Evolutionary conservation across 2,888 invertebrate genomes (phyloP), one percentile per base, ranked within the genome.

Genomic region (Metacarcinus magister): DNA sequence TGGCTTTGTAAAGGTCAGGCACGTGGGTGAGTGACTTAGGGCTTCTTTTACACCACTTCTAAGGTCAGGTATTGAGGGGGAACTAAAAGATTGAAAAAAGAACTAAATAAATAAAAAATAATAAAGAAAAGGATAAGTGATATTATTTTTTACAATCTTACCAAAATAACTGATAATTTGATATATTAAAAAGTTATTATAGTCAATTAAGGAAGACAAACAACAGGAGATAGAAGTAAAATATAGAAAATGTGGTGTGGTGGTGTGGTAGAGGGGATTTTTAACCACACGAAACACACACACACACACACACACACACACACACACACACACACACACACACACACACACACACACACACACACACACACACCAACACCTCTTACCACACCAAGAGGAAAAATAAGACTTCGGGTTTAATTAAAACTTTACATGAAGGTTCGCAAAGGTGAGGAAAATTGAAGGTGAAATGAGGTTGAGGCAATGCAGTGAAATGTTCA

Each of bases 361-460:
- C 48, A 48, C 48, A n/a, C n/a, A n/a, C n/a, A n/a, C n/a, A n/a
- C n/a, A n/a, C n/a, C n/a, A n/a, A n/a, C n/a, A n/a, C n/a, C 48
- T 48, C 48, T 60, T 60, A 16, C 16, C 60, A 5, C 75, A 28
- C 67, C 75, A 28, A 75, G 32, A 82, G 82, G 82, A 82, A 82
- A 82, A 82, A 82, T 82, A 82, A n/a, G 82, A 82, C 10, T 82
- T 82, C 82, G 82, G 82, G 28, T 82, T 82, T 82, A 82, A 82
- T 82, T 82, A 82, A 82, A 82, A 82, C 32, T 82, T 82, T 82
- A 82, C 32, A 32, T 82, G 82, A 32, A 28, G 28, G 32, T 28
- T 10, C 10, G 82, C 82, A 82, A 82, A 82, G 82, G 82, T 82
- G 82, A 82, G 32, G 32, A 82, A 82, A 82, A 82, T 82, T 82